A percentile compares a stretch with the other conserved stretches of the same genome.
Evolutionary conservation across 2,797 vertebrate genomes (phyloP).

Genomic region (Enteromius radiatus): DNA sequence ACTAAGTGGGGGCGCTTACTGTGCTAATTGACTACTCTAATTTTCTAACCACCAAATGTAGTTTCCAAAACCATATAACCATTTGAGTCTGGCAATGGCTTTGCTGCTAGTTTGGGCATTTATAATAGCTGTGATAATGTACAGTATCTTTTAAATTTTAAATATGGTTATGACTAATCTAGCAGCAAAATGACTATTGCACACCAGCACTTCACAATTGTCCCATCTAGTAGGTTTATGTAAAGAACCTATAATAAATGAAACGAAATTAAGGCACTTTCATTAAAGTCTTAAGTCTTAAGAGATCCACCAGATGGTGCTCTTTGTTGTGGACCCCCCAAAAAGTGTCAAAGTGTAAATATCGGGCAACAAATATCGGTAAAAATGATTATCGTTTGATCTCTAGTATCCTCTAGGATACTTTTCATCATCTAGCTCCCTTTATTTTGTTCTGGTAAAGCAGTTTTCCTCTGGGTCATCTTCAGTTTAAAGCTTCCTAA

Average conservation of each 20-base stretch:
- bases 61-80: constrained; percentile 31
- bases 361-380: background rate
- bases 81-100: constrained; percentile 16
- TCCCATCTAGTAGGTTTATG: background rate
- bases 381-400: constrained; percentile 4
- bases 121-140: background rate
- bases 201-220: background rate
- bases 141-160: background rate
- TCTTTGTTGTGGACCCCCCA: background rate
- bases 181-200: background rate
- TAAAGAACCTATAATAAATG: background rate
- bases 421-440: background rate
- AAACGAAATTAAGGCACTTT: background rate
- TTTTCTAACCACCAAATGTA: constrained; percentile 53
- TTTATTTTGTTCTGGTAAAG: background rate
- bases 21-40: constrained; percentile 20
- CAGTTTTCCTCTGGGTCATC: background rate
- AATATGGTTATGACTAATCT: background rate
- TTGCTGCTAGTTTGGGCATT: constrained; percentile 31
- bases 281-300: background rate
- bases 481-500: constrained; percentile 5
- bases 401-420: background rate
- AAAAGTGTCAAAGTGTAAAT: background rate
- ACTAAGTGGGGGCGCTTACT: constrained; percentile 1
- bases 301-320: background rate